Evolutionary conservation across 1,140 invertebrate genomes (phyloP).

Genomic region (Calliphora vicina): DNA sequence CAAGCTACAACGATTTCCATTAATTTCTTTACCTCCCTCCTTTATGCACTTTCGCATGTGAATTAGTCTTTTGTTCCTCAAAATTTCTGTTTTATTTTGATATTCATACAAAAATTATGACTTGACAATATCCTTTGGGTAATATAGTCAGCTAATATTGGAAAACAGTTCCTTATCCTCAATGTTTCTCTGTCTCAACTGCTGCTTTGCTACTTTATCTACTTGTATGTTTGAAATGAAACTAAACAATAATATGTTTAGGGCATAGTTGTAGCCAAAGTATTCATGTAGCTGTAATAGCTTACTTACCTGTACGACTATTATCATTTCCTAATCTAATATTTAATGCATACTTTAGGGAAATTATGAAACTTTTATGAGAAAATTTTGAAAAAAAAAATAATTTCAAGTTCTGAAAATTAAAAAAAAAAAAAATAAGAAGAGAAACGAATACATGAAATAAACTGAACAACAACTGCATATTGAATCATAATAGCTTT

Average conservation of each 20-base stretch:
- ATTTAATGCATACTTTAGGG: slow-evolving; percentile 19
- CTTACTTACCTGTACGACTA: background rate
- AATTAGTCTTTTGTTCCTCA: background rate
- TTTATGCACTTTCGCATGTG: background rate
- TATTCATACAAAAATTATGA: background rate
- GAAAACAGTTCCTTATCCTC: background rate
- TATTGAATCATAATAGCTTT: slow-evolving; percentile 16
- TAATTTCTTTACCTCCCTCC: no score
- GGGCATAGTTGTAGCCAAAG: background rate
- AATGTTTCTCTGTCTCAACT: background rate
- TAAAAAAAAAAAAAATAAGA: background rate
- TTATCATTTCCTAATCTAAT: slow-evolving; percentile 6
- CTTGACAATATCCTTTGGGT: background rate
- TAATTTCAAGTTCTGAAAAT: background rate
- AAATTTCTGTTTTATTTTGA: background rate
- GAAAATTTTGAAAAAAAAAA: background rate
- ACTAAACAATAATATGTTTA: background rate
- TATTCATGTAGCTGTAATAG: background rate
- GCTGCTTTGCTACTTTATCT: background rate
- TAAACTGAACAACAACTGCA: background rate
- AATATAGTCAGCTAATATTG: slow-evolving; percentile 4
- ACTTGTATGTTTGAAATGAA: background rate
- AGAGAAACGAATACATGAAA: no score
- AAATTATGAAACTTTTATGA: slow-evolving; percentile 23
- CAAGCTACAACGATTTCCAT: no score